Evolutionary conservation across 2,113 vertebrate species (phyloP).

Genomic region (Tautogolabrus adspersus): DNA sequence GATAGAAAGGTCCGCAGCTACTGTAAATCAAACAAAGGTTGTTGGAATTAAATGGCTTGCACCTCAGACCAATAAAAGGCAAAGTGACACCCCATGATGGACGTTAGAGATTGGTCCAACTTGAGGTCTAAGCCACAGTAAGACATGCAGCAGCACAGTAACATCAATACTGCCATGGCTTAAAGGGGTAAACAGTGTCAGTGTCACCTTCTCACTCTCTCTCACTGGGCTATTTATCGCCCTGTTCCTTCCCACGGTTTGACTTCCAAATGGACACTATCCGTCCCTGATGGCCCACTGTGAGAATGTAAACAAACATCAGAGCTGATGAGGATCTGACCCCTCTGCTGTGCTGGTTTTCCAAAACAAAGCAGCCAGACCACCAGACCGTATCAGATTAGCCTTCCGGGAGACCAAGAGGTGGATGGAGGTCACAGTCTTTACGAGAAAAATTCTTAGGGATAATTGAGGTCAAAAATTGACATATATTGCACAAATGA

Average conservation of each 20-base stretch:
- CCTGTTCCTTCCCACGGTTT: conserved; percentile 61
- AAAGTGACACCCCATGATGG: background rate
- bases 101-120: conserved; percentile 1
- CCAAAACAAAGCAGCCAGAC: conserved; percentile 68
- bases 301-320: conserved; percentile 68
- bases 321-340: conserved; percentile 53
- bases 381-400: conserved; percentile 59
- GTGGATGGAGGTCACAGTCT: background rate
- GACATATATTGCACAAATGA: too few relatives aligned
- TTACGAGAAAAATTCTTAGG: background rate
- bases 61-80: conserved; percentile 1
- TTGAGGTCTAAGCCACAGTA: conserved; percentile 15
- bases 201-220: conserved; percentile 2
- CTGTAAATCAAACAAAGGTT: background rate
- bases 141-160: background rate
- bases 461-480: background rate
- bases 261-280: conserved; percentile 52
- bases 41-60: background rate
- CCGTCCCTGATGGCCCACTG: conserved; percentile 53
- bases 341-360: conserved; percentile 52
- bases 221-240: conserved; percentile 47
- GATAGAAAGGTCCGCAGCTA: background rate
- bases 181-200: conserved; percentile 4
- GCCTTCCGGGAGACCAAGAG: conserved; percentile 1
- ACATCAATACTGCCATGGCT: background rate